These are phyloP conservation scores for Thryonomys swinderianus DNA, from an alignment of 2,113 vertebrate genomes.

Conservation along the genomic window DNA sequence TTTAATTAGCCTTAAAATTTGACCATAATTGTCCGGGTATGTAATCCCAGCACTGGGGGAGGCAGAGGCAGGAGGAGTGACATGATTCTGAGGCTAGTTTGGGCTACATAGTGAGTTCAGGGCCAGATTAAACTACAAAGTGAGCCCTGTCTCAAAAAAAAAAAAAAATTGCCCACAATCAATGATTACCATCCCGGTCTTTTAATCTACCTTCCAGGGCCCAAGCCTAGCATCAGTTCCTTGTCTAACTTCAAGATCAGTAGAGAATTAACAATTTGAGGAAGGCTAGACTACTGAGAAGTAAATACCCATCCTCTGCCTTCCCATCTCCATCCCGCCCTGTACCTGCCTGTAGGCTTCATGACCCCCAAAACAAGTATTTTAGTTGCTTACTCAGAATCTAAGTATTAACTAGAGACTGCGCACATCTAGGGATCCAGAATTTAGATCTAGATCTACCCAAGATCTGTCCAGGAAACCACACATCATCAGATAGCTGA, in stretches of 20 bases:
- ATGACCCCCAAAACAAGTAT: not conserved
- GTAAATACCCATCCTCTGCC: not conserved
- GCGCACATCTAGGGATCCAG: not conserved
- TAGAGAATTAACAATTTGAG: conserved; percentile 12
- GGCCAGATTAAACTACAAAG: too few relatives aligned
- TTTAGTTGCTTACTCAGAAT: conserved; percentile 8
- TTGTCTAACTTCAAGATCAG: conserved; percentile 7
- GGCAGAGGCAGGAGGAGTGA: too few relatives aligned
- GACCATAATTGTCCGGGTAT: not conserved
- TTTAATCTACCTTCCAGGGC: not conserved
- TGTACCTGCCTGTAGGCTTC: not conserved
- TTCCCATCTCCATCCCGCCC: not conserved
- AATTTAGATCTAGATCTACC: not conserved
- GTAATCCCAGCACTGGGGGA: too few relatives aligned
- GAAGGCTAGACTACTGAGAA: not conserved
- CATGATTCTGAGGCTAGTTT: too few relatives aligned
- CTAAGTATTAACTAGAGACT: not conserved
- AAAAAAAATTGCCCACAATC: not conserved
- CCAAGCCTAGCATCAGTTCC: not conserved
- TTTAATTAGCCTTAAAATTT: conserved; percentile 33
- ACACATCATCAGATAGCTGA: not conserved
- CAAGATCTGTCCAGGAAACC: not conserved
- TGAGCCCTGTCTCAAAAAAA: too few relatives aligned
- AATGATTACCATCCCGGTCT: not conserved
- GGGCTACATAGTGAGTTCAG: too few relatives aligned